A percentile compares a stretch with the other conserved stretches of the same genome.
Evolutionary conservation across 2,113 vertebrate genomes (phyloP).

Genomic region (Perca flavescens): DNA sequence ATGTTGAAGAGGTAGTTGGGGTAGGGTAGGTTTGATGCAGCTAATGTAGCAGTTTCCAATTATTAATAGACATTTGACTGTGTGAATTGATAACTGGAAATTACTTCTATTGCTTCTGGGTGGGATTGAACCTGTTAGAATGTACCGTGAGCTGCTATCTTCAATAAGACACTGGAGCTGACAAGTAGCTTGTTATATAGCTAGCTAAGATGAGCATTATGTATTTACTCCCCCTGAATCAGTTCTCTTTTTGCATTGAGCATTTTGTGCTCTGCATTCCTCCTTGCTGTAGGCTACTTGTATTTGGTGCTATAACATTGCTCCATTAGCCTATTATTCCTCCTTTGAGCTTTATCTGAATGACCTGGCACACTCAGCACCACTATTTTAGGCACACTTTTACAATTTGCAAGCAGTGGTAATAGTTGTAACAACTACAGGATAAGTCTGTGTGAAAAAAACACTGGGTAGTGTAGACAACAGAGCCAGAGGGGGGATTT

Average conservation of each 20-base stretch:
- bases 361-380: neutral
- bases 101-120: neutral
- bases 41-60: neutral
- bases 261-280: neutral
- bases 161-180: neutral
- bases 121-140: neutral
- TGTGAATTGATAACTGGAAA: neutral
- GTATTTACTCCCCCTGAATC: neutral
- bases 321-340: neutral
- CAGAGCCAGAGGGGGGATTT: constrained; percentile 18
- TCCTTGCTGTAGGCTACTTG: neutral
- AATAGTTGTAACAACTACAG: too few species aligned
- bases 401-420: neutral
- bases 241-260: neutral
- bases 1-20: neutral
- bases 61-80: neutral
- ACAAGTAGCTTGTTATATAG: too few species aligned
- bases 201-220: neutral
- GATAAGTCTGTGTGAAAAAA: too few species aligned
- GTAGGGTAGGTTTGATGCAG: neutral
- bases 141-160: neutral
- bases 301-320: neutral
- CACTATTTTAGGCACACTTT: neutral
- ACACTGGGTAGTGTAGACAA: neutral
- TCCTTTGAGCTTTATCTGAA: neutral